A percentile compares a stretch with the other conserved stretches of the same genome.
These are phyloP conservation scores for Intellagama lesueurii DNA, from an alignment of 2,797 vertebrate species.

Conservation along the genomic window DNA sequence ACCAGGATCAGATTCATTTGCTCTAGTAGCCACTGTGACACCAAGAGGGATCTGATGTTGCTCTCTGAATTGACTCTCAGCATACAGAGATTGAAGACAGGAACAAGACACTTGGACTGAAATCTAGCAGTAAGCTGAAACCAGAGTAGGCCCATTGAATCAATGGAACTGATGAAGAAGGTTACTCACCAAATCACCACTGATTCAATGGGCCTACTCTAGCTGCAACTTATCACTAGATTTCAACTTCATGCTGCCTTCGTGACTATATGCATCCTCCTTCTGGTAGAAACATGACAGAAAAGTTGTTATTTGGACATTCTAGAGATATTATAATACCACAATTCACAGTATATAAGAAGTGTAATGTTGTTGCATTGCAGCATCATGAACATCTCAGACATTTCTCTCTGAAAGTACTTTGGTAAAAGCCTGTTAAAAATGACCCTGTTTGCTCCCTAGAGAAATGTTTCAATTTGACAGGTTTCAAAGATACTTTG, in stretches of 20 bases:
- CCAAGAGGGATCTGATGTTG: no score
- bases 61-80: background rate
- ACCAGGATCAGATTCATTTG: background rate
- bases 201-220: no score
- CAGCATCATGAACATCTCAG: background rate
- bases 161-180: no score
- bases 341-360: background rate
- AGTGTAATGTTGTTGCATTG: background rate
- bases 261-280: no score
- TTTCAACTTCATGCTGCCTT: no score
- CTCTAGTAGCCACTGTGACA: background rate
- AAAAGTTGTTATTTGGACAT: background rate
- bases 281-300: background rate
- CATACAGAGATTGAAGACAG: background rate
- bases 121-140: no score
- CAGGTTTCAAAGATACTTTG: slow-evolving; percentile 14
- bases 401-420: background rate
- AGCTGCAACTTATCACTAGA: no score
- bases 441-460: slow-evolving; percentile 28
- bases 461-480: background rate
- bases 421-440: background rate
- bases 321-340: background rate
- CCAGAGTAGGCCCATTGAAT: no score
- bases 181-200: no score
- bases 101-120: background rate